Evolutionary conservation across 1,140 invertebrate genomes (phyloP).

Genomic region (Trichonephila clavipes): DNA sequence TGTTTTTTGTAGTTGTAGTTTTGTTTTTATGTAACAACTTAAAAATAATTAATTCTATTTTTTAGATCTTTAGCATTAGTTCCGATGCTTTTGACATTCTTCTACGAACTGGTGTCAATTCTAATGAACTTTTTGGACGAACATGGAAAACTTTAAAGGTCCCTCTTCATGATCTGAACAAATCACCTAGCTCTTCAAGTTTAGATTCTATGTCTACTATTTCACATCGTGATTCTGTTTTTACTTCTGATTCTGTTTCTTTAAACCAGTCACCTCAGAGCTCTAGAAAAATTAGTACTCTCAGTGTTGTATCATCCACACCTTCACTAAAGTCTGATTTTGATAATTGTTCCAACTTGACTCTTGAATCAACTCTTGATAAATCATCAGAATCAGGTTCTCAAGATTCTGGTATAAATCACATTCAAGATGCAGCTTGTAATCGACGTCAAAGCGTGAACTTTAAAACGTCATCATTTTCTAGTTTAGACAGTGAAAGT

Average conservation of each 20-base stretch:
- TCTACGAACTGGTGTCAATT: slow-evolving; percentile 88
- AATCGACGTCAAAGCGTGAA: slow-evolving; percentile 4
- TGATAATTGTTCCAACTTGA: background rate
- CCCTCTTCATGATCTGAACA: slow-evolving; percentile 25
- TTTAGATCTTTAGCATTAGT: slow-evolving; percentile 84
- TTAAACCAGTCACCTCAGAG: slow-evolving; percentile 1
- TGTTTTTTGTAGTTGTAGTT: too few relatives aligned
- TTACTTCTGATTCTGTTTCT: slow-evolving; percentile 55
- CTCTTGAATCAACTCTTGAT: background rate
- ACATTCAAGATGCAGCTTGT: background rate
- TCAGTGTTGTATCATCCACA: background rate
- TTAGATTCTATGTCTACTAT: slow-evolving; percentile 60
- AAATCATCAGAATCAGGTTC: background rate
- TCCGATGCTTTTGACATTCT: slow-evolving; percentile 88
- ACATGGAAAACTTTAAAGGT: slow-evolving; percentile 88
- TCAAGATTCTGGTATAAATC: background rate
- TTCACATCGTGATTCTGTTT: slow-evolving; percentile 56
- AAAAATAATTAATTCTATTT: background rate
- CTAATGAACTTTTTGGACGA: slow-evolving; percentile 90
- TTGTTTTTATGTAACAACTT: too few relatives aligned
- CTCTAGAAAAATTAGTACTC: slow-evolving; percentile 56
- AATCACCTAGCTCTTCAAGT: slow-evolving; percentile 62
- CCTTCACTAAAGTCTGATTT: slow-evolving; percentile 22
- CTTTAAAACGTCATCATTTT: slow-evolving; percentile 56
- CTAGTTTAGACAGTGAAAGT: slow-evolving; percentile 46